Percentiles rank a stretch among this genome's conserved stretches.
These are phyloP conservation scores for Panurus biarmicus DNA, from an alignment of 2,113 vertebrate genomes.

Conservation along the genomic window DNA sequence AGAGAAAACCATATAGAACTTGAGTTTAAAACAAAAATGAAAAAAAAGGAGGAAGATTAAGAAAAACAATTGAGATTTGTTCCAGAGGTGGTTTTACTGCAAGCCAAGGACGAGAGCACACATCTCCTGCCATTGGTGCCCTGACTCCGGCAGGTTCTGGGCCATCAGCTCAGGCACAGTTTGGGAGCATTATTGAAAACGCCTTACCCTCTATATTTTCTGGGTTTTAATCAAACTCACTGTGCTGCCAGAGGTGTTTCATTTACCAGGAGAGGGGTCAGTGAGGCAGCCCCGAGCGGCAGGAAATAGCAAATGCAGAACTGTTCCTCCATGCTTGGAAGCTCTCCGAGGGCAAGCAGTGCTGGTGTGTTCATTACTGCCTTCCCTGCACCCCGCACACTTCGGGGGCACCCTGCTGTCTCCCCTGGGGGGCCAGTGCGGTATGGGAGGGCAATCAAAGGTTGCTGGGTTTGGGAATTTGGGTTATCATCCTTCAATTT, in stretches of 20 bases:
- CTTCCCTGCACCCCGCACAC: neutral
- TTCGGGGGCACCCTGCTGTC: neutral
- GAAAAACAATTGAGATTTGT: neutral
- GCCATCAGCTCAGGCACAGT: neutral
- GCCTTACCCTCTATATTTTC: conserved; percentile 31
- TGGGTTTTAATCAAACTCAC: conserved; percentile 58
- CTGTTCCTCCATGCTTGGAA: conserved; percentile 7
- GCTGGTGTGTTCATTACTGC: neutral
- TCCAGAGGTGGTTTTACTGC: neutral
- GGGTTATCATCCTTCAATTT: neutral
- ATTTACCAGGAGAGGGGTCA: conserved; percentile 55
- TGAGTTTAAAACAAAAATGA: neutral
- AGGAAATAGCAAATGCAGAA: conserved; percentile 48
- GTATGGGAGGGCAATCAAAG: fast-evolving
- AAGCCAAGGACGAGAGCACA: neutral
- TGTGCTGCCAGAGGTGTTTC: conserved; percentile 60
- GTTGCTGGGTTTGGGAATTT: neutral
- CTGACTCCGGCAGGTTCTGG: neutral
- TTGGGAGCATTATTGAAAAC: neutral
- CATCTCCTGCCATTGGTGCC: neutral
- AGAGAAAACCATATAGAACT: conserved; percentile 12
- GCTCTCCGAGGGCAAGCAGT: neutral
- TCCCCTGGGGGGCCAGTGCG: neutral
- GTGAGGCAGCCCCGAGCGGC: conserved; percentile 6
- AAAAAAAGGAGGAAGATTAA: neutral